Conservation (phyloP, 2,888 invertebrate species). For the Diachrysia chrysitis region DNA sequence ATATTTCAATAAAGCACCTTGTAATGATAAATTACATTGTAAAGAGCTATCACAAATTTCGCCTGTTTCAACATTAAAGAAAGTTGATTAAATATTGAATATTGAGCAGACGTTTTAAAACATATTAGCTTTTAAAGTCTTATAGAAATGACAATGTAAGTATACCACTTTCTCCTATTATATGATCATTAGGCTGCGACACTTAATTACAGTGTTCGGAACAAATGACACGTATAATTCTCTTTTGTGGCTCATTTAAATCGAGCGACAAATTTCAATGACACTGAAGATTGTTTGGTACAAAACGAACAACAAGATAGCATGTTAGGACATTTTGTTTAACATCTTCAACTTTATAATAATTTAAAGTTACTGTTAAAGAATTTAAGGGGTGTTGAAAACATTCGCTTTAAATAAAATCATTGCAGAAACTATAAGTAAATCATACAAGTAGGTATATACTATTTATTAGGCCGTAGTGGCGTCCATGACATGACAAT, state of each 20-base stretch:
- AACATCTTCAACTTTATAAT: no score
- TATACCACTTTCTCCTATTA: conserved; percentile 26
- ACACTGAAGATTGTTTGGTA: conserved; percentile 55
- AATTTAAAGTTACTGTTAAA: no score
- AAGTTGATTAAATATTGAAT: not conserved
- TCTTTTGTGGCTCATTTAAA: conserved; percentile 70
- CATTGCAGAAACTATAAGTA: no score
- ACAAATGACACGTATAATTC: conserved; percentile 72
- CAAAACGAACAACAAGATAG: conserved; percentile 37
- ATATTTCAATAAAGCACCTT: not conserved
- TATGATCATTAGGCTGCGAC: conserved; percentile 48
- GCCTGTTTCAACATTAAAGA: not conserved
- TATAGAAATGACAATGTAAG: conserved; percentile 28
- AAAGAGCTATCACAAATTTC: not conserved
- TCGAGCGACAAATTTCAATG: conserved; percentile 63
- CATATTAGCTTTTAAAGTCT: conserved; percentile 16
- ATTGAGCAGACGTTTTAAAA: not conserved
- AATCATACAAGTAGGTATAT: no score
- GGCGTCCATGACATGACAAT: no score
- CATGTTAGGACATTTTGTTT: conserved; percentile 21
- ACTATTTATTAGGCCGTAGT: no score
- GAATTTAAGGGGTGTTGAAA: no score
- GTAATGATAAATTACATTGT: not conserved
- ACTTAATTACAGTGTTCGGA: conserved; percentile 59
- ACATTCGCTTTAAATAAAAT: no score